Percentiles rank a stretch among this genome's conserved stretches.
These are phyloP conservation scores for Carassius carassius DNA, from an alignment of 2,113 vertebrate species.

Conservation along the genomic window DNA sequence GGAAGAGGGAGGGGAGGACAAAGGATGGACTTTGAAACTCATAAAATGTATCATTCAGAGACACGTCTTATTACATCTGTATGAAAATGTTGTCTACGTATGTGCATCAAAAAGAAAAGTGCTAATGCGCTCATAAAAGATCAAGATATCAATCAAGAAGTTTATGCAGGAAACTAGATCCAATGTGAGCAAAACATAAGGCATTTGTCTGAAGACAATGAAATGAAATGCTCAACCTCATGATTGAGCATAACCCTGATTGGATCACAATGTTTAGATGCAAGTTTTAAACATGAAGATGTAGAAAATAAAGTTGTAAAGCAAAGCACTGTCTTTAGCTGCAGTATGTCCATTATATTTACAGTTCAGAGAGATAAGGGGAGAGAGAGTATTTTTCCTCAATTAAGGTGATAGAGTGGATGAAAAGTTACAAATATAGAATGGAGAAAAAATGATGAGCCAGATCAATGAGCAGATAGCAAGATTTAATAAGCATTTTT, in stretches of 20 bases:
- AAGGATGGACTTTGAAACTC: background rate
- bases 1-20: background rate
- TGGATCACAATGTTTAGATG: background rate
- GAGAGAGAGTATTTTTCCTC: background rate
- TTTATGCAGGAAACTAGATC: background rate
- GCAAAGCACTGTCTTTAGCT: background rate
- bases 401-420: slow-evolving; percentile 9
- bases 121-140: background rate
- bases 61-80: background rate
- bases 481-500: background rate
- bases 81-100: background rate
- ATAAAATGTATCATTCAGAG: background rate
- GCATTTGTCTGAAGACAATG: too few relatives aligned
- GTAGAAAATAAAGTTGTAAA: background rate
- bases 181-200: background rate
- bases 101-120: background rate
- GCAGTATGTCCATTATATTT: background rate
- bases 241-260: background rate
- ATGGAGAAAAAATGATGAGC: background rate
- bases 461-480: background rate
- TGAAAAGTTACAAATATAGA: slow-evolving; percentile 14
- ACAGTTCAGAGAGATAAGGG: background rate
- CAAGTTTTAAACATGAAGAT: background rate
- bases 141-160: background rate
- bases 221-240: background rate